phyloP scores from a whole-genome alignment of 2,797 vertebrate species.

The Etheostoma nigrum region DNA sequence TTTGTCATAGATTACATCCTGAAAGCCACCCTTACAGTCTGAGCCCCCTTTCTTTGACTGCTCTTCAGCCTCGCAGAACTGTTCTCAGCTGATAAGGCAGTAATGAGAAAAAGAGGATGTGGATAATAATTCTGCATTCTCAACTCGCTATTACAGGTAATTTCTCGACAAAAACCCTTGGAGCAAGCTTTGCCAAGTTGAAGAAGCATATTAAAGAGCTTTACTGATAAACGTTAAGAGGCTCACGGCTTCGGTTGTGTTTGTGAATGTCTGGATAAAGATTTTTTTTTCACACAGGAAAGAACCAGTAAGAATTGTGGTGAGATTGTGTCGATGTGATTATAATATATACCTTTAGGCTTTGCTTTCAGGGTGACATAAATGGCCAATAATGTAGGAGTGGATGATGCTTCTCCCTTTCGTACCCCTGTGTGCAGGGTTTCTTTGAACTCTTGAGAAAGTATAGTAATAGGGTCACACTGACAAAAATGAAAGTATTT shows the following conservation, averaged over 20 bases:
- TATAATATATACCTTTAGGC: constrained; percentile 71
- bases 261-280: constrained; percentile 72
- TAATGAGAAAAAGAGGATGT: constrained; percentile 80
- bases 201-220: constrained; percentile 84
- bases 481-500: constrained; percentile 49
- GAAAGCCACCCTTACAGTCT: constrained; percentile 61
- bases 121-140: constrained; percentile 81
- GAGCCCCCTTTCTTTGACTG: constrained; percentile 69
- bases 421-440: constrained; percentile 32
- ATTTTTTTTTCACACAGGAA: constrained; percentile 58
- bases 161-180: constrained; percentile 78
- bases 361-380: constrained; percentile 75
- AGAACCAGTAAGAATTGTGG: constrained; percentile 62
- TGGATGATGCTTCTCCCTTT: constrained; percentile 57
- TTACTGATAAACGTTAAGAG: constrained; percentile 83
- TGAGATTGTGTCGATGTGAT: constrained; percentile 77
- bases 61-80: constrained; percentile 76
- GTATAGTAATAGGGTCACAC: constrained; percentile 53
- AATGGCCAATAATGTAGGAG: constrained; percentile 73
- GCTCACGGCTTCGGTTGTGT: constrained; percentile 73
- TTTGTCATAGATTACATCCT: constrained; percentile 79
- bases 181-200: constrained; percentile 75
- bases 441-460: constrained; percentile 51
- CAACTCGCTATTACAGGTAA: constrained; percentile 83
- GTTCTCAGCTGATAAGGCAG: constrained; percentile 77